Conservation (phyloP, 2,113 vertebrate species). For the Emydocephalus ijimae region DNA sequence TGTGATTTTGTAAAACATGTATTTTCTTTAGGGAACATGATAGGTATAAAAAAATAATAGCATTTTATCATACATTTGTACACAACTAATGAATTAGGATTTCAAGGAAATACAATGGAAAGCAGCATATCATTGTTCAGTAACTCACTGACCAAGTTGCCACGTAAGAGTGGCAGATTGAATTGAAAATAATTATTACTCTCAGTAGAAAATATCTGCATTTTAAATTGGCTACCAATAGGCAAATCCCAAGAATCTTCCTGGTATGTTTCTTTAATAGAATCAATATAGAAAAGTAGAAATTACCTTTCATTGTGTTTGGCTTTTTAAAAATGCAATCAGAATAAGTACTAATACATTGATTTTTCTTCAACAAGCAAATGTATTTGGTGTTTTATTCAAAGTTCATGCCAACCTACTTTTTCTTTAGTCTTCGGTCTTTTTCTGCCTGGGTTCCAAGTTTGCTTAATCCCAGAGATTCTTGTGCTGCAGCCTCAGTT, state of each 20-base stretch:
- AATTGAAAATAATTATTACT: constrained; percentile 43
- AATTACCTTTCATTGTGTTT: constrained; percentile 18
- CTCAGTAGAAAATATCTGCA: constrained; percentile 47
- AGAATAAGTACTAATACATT: background rate
- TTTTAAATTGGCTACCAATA: constrained; percentile 43
- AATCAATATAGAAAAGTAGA: constrained; percentile 4
- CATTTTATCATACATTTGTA: constrained; percentile 28
- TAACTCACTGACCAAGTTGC: constrained; percentile 36
- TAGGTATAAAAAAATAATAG: background rate
- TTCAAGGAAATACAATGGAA: constrained; percentile 18
- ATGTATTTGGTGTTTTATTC: background rate
- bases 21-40: constrained; percentile 26
- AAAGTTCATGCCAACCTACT: constrained; percentile 76
- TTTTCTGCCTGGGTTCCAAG: constrained; percentile 98
- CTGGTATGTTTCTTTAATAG: background rate
- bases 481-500: constrained; percentile 85
- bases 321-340: constrained; percentile 19
- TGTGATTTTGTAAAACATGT: constrained; percentile 6
- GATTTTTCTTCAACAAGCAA: background rate
- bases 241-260: background rate
- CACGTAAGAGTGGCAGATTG: constrained; percentile 48
- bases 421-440: constrained; percentile 95
- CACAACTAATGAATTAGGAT: constrained; percentile 54
- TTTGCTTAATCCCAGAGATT: constrained; percentile 86
- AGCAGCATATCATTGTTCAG: constrained; percentile 47